Percentiles rank a stretch among this genome's conserved stretches.
Conservation (phyloP, 30 jellyfish, hydroid and myxozoan genomes). For the Turritopsis rubra region DNA sequence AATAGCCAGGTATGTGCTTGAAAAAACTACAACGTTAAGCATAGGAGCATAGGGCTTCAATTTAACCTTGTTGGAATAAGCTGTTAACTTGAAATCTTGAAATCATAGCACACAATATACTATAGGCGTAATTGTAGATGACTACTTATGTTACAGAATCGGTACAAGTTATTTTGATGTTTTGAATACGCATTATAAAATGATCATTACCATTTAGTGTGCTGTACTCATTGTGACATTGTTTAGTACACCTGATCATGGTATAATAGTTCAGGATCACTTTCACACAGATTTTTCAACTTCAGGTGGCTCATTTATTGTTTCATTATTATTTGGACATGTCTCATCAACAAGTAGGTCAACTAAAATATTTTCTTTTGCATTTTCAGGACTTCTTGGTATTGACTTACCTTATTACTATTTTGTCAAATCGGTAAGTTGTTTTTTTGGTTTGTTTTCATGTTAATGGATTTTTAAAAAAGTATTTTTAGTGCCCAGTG, state of each 20-base stretch:
- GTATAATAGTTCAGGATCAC: slow-evolving; percentile 85
- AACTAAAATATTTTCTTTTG: background rate
- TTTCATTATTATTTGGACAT: background rate
- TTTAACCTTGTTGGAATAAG: too few species aligned
- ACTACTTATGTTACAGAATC: too few species aligned
- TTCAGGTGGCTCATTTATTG: background rate
- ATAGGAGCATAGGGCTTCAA: too few species aligned
- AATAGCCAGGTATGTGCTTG: background rate
- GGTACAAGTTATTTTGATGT: too few species aligned
- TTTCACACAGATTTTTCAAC: slow-evolving; percentile 10
- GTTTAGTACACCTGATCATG: slow-evolving; percentile 85
- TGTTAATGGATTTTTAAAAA: too few species aligned
- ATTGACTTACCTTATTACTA: slow-evolving; percentile 69
- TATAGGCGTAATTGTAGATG: too few species aligned
- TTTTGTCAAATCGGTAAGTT: slow-evolving; percentile 65
- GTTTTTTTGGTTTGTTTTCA: too few species aligned
- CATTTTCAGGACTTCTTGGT: slow-evolving; percentile 70
- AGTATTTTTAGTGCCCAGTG: too few species aligned
- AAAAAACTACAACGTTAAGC: too few species aligned
- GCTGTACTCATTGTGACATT: slow-evolving; percentile 49
- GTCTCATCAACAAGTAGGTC: background rate
- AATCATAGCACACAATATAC: too few species aligned
- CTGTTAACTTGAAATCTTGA: too few species aligned
- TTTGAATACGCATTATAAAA: too few species aligned
- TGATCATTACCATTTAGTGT: slow-evolving; percentile 42